Evolutionary conservation across 2,113 vertebrate genomes (phyloP).

Genomic region (Neodon shergylaensis): DNA sequence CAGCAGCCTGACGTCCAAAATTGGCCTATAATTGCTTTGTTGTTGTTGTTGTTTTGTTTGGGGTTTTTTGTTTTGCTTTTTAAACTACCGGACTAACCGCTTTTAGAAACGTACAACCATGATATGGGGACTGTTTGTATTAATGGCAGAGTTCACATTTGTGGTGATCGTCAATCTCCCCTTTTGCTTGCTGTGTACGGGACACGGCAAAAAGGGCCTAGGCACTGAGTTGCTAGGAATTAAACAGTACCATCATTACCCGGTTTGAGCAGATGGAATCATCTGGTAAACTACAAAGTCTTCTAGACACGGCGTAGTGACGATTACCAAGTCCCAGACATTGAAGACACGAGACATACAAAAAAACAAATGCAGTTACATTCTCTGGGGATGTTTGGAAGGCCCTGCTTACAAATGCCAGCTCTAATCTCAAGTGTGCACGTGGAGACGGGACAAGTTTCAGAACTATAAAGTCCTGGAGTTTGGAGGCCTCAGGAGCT

Average conservation of each 20-base stretch:
- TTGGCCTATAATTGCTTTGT: not conserved
- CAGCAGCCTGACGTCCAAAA: not conserved
- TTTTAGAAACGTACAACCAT: not conserved
- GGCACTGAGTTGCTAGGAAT: conserved; percentile 10
- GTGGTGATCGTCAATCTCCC: not conserved
- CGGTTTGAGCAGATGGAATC: conserved; percentile 1
- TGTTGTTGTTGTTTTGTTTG: not conserved
- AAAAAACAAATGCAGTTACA: conserved; percentile 48
- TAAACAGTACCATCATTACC: conserved; percentile 37
- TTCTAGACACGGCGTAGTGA: conserved; percentile 4
- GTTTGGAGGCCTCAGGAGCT: not conserved
- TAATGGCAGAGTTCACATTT: not conserved
- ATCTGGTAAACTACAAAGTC: conserved; percentile 35
- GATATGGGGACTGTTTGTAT: not conserved
- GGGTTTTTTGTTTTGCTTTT: not conserved
- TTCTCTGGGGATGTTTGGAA: not conserved
- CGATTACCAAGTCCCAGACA: conserved; percentile 46
- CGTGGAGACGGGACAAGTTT: not conserved
- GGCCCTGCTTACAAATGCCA: not conserved
- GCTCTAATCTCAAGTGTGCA: not conserved
- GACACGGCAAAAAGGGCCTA: not conserved
- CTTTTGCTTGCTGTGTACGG: not conserved
- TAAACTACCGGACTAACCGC: not conserved
- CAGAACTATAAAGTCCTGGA: not conserved
- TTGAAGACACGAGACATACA: conserved; percentile 48